These are phyloP conservation scores for Phenganax marumi DNA, from an alignment of 92 coral and sea anemone species.

Conservation along the genomic window DNA sequence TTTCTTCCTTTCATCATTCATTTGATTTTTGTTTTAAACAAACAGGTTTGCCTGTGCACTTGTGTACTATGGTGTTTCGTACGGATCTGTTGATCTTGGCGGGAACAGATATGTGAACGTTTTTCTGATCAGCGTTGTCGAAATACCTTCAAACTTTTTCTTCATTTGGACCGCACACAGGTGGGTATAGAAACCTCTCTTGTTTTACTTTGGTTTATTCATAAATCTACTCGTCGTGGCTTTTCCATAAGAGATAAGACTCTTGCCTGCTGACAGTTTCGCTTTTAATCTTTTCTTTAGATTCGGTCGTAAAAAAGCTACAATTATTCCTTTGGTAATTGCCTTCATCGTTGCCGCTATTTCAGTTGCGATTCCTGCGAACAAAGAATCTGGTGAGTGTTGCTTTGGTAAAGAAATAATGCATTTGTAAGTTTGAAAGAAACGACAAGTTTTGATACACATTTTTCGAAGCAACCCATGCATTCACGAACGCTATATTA, in stretches of 20 bases:
- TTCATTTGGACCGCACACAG: slow-evolving; percentile 60
- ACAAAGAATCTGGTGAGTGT: too few relatives aligned
- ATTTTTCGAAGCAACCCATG: too few relatives aligned
- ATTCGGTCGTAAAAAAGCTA: slow-evolving; percentile 70
- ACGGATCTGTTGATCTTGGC: slow-evolving; percentile 68
- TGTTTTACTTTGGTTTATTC: too few relatives aligned
- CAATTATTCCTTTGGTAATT: slow-evolving; percentile 50
- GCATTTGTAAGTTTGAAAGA: too few relatives aligned
- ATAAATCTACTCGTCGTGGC: too few relatives aligned
- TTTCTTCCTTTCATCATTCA: too few relatives aligned
- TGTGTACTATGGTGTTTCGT: slow-evolving; percentile 77
- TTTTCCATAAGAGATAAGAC: too few relatives aligned
- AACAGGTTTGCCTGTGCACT: slow-evolving; percentile 19
- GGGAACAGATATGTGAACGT: slow-evolving; percentile 74
- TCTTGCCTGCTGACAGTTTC: too few relatives aligned
- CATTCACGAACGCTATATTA: too few relatives aligned
- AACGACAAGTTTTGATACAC: too few relatives aligned
- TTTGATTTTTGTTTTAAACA: neutral
- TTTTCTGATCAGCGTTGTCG: slow-evolving; percentile 68
- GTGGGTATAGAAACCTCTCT: slow-evolving; percentile 37
- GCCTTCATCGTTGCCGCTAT: slow-evolving; percentile 36
- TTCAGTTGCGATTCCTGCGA: too few relatives aligned
- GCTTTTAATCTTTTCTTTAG: slow-evolving; percentile 7
- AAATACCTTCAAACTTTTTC: slow-evolving; percentile 63
- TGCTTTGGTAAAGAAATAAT: too few relatives aligned